Percentiles rank a stretch among this genome's conserved stretches.
These are phyloP conservation scores for Hermatobates lingyangjiaoensis DNA, from an alignment of 1,140 invertebrate species.

Conservation along the genomic window DNA sequence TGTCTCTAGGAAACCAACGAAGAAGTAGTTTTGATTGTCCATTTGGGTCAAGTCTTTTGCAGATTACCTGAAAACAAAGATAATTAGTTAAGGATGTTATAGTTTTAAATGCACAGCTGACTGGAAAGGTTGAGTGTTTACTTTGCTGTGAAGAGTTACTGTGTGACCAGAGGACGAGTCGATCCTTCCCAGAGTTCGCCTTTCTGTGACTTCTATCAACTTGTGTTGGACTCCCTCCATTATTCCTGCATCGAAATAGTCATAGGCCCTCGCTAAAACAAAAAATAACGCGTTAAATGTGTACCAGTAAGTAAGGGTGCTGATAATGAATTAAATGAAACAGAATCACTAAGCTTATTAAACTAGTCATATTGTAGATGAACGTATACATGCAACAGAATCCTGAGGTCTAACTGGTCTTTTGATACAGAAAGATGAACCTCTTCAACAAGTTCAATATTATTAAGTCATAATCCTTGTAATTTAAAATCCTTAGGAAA, in stretches of 20 bases:
- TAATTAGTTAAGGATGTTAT: not conserved
- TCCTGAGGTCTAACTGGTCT: too few species aligned
- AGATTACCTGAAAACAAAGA: conserved; percentile 31
- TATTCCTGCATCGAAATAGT: conserved; percentile 69
- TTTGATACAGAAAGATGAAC: too few species aligned
- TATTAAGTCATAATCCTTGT: too few species aligned
- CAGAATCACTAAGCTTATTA: too few species aligned
- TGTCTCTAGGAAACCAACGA: conserved; percentile 43
- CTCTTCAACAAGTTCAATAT: too few species aligned
- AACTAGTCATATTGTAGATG: too few species aligned
- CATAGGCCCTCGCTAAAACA: conserved; percentile 54
- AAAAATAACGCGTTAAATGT: too few species aligned
- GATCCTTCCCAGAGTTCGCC: conserved; percentile 34
- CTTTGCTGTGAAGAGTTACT: conserved; percentile 42
- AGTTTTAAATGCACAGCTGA: not conserved
- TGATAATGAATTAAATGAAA: too few species aligned
- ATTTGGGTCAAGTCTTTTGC: conserved; percentile 35
- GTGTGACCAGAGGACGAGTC: conserved; percentile 29
- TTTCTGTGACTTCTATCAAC: conserved; percentile 36
- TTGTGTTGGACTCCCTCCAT: conserved; percentile 69
- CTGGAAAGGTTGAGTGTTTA: conserved; percentile 22
- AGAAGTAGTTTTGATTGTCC: conserved; percentile 39
- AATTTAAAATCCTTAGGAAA: too few species aligned
- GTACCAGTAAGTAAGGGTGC: too few species aligned
- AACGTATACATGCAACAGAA: too few species aligned